Evolutionary conservation across 2,113 vertebrate species (phyloP), one percentile per base, ranked within the genome.

Genomic region (Myiozetetes cayanensis): DNA sequence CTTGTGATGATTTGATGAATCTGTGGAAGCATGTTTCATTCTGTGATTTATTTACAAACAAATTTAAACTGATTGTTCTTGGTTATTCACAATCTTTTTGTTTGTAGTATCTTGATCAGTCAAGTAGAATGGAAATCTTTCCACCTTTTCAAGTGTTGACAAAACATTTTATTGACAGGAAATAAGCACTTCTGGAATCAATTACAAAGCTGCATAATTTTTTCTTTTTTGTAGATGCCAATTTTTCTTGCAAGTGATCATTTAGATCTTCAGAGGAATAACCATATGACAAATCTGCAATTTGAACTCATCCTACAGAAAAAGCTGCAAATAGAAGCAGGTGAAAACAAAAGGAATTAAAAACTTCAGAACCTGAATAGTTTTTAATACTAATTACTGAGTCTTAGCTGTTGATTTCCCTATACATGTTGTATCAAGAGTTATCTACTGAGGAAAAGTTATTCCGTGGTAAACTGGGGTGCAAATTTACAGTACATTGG

Each of bases 401-500:
- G 44, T 4, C 46, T 33, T 74, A 74, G 50, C 19, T 3, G 5
- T 77, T 80, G 59, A 88, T 95, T 93, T 94, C 68, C 75, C 82
- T 71, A 4, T 74, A 33, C 44, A 16, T 2, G 0, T n/a, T 62
- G 21, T 93, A 62, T 71, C 80, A 74, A 81, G 73, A 87, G 35
- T 78, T 95, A 79, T 76, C 85, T 91, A 72, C 62, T 87, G 39
- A 79, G 30, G 16, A 20, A 82, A 82, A 79, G 24, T 78, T 96
- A 89, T 93, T 87, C 77, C 2, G 3, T 56, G 70, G 66, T 89
- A 96, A 96, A 85, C 71, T 79, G 90, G 70, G 70, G 87, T 94
- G 71, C 71, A 95, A 94, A 96, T 96, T 94, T 95, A 95, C 96
- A 94, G 96, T 96, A 94, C 90, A 95, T 78, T 96, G 87, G 71